phyloP scores from a whole-genome alignment of 1,140 invertebrate genomes.

The Phymorhynchus buccinoides region DNA sequence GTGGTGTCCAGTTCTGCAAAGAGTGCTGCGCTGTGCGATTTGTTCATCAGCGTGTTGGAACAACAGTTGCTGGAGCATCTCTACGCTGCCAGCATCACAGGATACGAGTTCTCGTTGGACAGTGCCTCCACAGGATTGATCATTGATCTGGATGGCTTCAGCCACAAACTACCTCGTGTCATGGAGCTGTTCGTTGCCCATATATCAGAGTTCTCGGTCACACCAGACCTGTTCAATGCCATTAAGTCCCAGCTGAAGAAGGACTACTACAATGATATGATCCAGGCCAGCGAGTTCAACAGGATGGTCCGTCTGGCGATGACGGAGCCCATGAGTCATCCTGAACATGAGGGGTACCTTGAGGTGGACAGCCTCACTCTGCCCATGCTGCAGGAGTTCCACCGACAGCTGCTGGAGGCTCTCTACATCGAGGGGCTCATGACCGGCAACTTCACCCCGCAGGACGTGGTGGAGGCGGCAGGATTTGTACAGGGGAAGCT shows the following conservation, averaged over 20 bases:
- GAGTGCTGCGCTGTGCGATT: slow-evolving; percentile 78
- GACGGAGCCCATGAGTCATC: slow-evolving; percentile 40
- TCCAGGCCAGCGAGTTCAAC: slow-evolving; percentile 49
- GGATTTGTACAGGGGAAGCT: slow-evolving; percentile 20
- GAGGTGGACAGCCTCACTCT: slow-evolving; percentile 34
- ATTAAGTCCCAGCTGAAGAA: slow-evolving; percentile 52
- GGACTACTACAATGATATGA: slow-evolving; percentile 54
- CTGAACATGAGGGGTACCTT: slow-evolving; percentile 43
- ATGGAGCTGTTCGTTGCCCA: slow-evolving; percentile 45
- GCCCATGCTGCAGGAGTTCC: no score
- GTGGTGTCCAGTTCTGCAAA: slow-evolving; percentile 77
- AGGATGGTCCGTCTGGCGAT: slow-evolving; percentile 53
- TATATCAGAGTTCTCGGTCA: slow-evolving; percentile 44
- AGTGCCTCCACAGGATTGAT: slow-evolving; percentile 80
- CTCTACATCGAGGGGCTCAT: no score
- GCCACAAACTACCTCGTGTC: slow-evolving; percentile 80
- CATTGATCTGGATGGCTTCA: slow-evolving; percentile 83
- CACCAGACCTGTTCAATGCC: slow-evolving; percentile 44
- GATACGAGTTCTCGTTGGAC: slow-evolving; percentile 74
- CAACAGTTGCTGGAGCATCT: slow-evolving; percentile 81
- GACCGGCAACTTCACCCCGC: no score
- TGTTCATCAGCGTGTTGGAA: slow-evolving; percentile 78
- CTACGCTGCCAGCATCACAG: slow-evolving; percentile 82
- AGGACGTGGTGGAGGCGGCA: slow-evolving; percentile 34
- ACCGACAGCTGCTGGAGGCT: no score